Base-by-base conservation (phyloP, 2,113 vertebrate species). In the Salminus brasiliensis region DNA sequence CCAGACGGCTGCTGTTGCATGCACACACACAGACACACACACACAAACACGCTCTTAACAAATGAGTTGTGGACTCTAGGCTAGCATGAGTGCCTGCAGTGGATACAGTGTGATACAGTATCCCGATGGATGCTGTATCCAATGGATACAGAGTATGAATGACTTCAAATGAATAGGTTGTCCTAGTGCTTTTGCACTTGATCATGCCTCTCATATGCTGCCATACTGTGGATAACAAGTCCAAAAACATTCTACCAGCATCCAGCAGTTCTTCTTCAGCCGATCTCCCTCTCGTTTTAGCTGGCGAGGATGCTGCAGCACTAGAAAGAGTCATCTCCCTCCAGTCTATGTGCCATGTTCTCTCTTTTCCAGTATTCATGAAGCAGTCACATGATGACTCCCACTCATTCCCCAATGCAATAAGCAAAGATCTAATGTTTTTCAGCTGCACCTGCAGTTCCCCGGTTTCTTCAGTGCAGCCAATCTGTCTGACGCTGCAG, bases 341-440 rank as follows among this genome's bases (percentile, higher is more conserved):
- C 36, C 23, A 29, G 34, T 53, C 23, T 45, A 25, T 34, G 7
- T 62, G 30, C 55, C 49, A 67, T 32, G 39, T 60, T 60, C 36
- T 72, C n/a, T n/a, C 52, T 39, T 15, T 59, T n/a, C 45, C 10
- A 13, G 36, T 74, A 74, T 60, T 39, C 39, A 79, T 39, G 77
- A 72, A 43, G 27, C n/a, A 45, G 45, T 36, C 57, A 16, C 34
- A 34, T 27, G 77, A 79, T 79, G 63, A 72, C 77, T 72, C 67
- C 68, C 68, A 52, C 77, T 60, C 45, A 41, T 9, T 63, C 23
- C 49, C 34, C 68, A 71, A 39, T 47, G 60, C 57, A 72, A 70
- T 65, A 79, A 60, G 45, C 68, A 63, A 12, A 36, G 27, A 36
- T 53, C 65, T 39, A 47, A 70, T 70, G 76, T 13, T 79, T 79